These are phyloP conservation scores for Drosophila neonasuta DNA, from an alignment of 2,888 invertebrate species.

Conservation along the genomic window DNA sequence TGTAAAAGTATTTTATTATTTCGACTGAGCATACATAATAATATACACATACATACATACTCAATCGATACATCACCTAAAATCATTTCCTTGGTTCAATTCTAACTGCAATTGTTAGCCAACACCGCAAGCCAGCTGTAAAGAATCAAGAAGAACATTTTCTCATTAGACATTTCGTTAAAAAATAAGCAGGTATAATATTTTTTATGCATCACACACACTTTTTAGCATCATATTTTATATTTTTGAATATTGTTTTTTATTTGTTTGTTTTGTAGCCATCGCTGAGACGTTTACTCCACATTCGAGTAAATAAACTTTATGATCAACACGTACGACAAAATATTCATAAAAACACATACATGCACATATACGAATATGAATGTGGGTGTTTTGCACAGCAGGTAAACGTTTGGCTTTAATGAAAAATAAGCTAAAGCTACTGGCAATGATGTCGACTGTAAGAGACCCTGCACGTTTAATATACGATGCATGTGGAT, in stretches of 20 bases:
- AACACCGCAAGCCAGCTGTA: conserved; percentile 12
- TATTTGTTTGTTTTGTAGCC: conserved; percentile 62
- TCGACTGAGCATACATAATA: conserved; percentile 29
- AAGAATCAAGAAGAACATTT: conserved; percentile 35
- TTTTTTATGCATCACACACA: conserved; percentile 69
- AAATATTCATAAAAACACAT: conserved; percentile 38
- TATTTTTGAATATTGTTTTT: conserved; percentile 72
- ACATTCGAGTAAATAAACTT: conserved; percentile 67
- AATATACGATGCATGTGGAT: not conserved
- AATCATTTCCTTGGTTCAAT: conserved; percentile 69
- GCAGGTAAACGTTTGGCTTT: conserved; percentile 38
- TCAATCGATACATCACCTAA: conserved; percentile 63
- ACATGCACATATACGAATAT: conserved; percentile 8
- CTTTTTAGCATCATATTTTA: conserved; percentile 60
- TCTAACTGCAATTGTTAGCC: conserved; percentile 55
- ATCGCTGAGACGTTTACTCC: conserved; percentile 15
- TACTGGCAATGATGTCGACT: not conserved
- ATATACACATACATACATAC: conserved; percentile 12
- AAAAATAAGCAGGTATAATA: conserved; percentile 20
- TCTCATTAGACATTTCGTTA: conserved; percentile 35
- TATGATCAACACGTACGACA: conserved; percentile 71
- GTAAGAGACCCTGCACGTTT: not conserved
- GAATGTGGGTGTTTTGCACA: conserved; percentile 16
- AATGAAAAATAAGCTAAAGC: conserved; percentile 12
- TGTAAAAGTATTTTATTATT: conserved; percentile 57